Base-by-base conservation (phyloP, 2,113 vertebrate species). In the Pyrgilauda ruficollis region DNA sequence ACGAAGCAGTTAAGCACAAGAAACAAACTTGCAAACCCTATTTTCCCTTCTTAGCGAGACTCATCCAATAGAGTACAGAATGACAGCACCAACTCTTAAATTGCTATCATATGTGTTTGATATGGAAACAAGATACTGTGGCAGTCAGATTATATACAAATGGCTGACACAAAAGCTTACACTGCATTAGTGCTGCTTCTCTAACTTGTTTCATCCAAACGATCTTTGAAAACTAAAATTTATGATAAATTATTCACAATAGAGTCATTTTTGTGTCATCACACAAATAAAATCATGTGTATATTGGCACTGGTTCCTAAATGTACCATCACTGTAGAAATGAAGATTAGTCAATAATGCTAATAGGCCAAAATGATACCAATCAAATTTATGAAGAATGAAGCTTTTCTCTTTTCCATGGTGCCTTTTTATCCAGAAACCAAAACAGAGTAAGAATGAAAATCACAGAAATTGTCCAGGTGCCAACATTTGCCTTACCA, bases 41-140 rank as follows among this genome's bases (percentile, higher is more conserved):
- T 21, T 35, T 62, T 43, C 46, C 17, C 44, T 70, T 23, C 21
- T 61, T 72, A 68, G 35, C 10, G 41, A 84, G 47, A 64, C 21
- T 56, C 31, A 81, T 9, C 23, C 56, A n/a, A 31, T 0, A 18
- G 24, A 56, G 11, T 10, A 69, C 5, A 78, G 28, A 87, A 80
- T 16, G 13, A 62, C 69, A 88, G 28, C 39, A 85, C 10, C 37
- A 77, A 39, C 72, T 30, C 43, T 53, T 66, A 50, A 56, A 55
- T 6, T 6, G 61, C 19, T 52, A 41, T 28, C 30, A n/a, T 5
- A 11, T 2, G 13, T 0, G 0, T 67, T 62, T 67, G n/a, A 31
- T 14, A 17, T 2, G 3, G 33, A 59, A 87, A 52, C 4, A 28
- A 31, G 24, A n/a, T 7, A 43, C 37, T 31, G 44, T 33, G 27